Conservation (phyloP, 2,888 invertebrate species). For the Dolichomitus sp. region DNA sequence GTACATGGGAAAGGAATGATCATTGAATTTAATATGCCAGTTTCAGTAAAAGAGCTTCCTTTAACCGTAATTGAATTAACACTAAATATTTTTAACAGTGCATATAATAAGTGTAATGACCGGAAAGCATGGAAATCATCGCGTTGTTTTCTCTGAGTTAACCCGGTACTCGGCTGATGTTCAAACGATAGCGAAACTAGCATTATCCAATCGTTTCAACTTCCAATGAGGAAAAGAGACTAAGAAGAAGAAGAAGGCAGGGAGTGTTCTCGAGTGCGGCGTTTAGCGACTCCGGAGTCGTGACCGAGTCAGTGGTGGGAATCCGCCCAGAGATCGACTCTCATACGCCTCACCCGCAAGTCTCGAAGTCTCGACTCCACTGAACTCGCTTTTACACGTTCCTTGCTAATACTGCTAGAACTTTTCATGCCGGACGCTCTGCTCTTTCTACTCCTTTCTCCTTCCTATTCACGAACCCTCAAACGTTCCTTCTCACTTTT, state of each 20-base stretch:
- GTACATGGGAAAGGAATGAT: no score
- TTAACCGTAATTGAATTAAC: not conserved
- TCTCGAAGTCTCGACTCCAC: constrained; percentile 52
- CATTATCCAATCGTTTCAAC: constrained; percentile 79
- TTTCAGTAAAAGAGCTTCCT: not conserved
- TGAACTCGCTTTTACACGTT: constrained; percentile 53
- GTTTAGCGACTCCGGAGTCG: constrained; percentile 81
- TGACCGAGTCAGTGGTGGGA: constrained; percentile 85
- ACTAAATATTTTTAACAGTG: not conserved
- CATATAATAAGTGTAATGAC: not conserved
- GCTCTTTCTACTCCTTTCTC: constrained; percentile 45
- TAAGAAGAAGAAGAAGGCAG: constrained; percentile 42
- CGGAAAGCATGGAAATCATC: constrained; percentile 53
- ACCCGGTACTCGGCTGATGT: constrained; percentile 35
- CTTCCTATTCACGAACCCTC: not conserved
- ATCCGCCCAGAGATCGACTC: constrained; percentile 85
- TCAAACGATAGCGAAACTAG: constrained; percentile 74
- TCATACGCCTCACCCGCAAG: constrained; percentile 80
- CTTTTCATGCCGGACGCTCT: constrained; percentile 68
- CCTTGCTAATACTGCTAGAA: constrained; percentile 64
- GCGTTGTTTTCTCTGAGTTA: constrained; percentile 20
- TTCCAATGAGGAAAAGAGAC: constrained; percentile 50
- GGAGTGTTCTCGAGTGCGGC: constrained; percentile 71
- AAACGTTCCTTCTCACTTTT: constrained; percentile 29
- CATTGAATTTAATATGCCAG: no score